Evolutionary conservation across 2,888 invertebrate genomes (phyloP), one percentile per base, ranked within the genome.

Genomic region (Drosophila phalerata): DNA sequence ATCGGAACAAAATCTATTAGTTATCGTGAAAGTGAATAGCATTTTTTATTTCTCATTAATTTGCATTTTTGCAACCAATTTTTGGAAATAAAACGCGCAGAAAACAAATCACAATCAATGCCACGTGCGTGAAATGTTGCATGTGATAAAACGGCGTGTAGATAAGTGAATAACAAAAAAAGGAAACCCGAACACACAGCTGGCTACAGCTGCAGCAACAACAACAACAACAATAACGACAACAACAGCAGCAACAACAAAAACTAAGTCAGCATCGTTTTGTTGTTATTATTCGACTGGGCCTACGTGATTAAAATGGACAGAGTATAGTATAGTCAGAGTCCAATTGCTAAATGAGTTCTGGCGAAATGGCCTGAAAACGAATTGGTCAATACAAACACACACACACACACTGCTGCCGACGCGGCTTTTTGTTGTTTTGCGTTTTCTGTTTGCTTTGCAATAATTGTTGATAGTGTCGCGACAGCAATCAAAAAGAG

Each of bases 271-370:
- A 69, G 62, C 62, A 77, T 63, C 60, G 56, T 32, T 62, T 79
- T 80, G 66, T 78, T 78, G 76, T 72, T 73, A 66, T 78, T 64
- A 62, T 70, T 69, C 67, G 77, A 70, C 71, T 67, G 78, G 78
- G 83, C 80, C 79, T 88, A 90, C 83, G 89, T 90, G 85, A 89
- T 90, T 87, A 77, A 81, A 83, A 74, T 75, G 72, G 47, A 67
- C 53, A 49, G 43, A 69, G 57, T 56, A 45, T 65, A 52, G 61
- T 43, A 58, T 69, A 69, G 42, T 30, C 68, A 68, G 52, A 64
- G 60, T 57, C 43, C 61, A 69, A 61, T 58, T 48, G 69, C 63
- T 51, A 47, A 69, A 63, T 53, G 19, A 30, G 48, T 11, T 58
- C 37, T 65, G 58, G 63, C 58, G 75, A 79, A 81, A 81, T 82